A percentile compares a stretch with the other conserved stretches of the same genome.
Evolutionary conservation across 1,140 invertebrate genomes (phyloP).

Genomic region (Trichomalopsis sarcophagae): DNA sequence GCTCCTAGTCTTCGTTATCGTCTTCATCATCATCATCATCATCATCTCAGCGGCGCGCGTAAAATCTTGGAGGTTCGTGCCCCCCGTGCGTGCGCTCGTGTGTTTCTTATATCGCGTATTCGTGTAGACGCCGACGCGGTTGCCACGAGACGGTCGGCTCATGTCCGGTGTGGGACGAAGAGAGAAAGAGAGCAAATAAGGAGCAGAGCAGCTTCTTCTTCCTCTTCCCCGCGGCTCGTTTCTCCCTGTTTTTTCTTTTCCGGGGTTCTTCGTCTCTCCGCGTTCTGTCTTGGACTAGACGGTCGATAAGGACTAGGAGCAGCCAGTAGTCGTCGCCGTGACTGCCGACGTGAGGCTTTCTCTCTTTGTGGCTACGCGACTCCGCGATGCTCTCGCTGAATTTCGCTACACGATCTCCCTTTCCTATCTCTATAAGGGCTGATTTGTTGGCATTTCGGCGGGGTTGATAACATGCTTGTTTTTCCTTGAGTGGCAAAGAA

Average conservation of each 20-base stretch:
- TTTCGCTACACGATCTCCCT: neutral
- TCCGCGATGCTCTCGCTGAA: too few relatives aligned
- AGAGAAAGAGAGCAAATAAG: neutral
- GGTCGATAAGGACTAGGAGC: neutral
- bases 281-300: neutral
- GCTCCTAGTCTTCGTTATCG: neutral
- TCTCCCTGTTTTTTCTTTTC: conserved; percentile 16
- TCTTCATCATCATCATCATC: neutral
- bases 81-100: neutral
- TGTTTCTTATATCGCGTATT: too few relatives aligned
- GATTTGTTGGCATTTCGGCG: neutral
- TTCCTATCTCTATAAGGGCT: neutral
- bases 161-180: neutral
- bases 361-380: neutral
- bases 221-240: too few relatives aligned
- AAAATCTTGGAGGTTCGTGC: too few relatives aligned
- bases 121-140: too few relatives aligned
- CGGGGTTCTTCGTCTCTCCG: neutral
- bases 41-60: neutral
- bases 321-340: neutral
- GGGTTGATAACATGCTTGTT: neutral
- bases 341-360: neutral
- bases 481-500: too few relatives aligned
- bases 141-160: too few relatives aligned
- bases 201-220: neutral